Evolutionary conservation across 2,888 invertebrate species (phyloP), one percentile per base, ranked within the genome.

Genomic region (Phengaris alcon): DNA sequence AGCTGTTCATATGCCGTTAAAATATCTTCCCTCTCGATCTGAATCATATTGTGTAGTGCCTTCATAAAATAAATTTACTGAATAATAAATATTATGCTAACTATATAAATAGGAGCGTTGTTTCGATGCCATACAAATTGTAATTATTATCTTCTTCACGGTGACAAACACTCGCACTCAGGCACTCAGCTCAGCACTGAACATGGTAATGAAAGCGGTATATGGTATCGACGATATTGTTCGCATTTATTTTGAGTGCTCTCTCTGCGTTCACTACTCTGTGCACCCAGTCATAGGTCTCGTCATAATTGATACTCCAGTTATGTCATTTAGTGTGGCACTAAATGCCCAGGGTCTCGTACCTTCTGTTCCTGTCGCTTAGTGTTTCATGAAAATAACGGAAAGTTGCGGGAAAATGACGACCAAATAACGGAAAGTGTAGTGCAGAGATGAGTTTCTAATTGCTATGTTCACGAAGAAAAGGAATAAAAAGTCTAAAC

Each of bases 291-390:
- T 72, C 52, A 72, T 72, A 72, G 35, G 72, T 72, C 52, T 52
- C 35, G 72, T 72, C 72, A 54, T 72, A 72, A 72, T 72, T 72
- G 72, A 72, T 44, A 72, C 52, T 52, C 52, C 35, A 10, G 35
- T 52, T 54, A 52, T 54, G 72, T 54, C 72, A 51, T 51, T 69
- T 48, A 69, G 46, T 69, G n/a, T 22, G 69, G 46, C 46, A 22
- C 70, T 48, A 1, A 12, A 13, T 22, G 48, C 15, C 70, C 15
- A 9, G n/a, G 48, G 15, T 12, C 13, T 48, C 46, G 9, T 64
- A 64, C 35, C 64, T 64, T 3, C 13, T 13, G 64, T 12, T 35
- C 7, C 35, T 64, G 22, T 59, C 15, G 13, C 13, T 68, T 46
- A 6, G 68, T 48, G 7, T 68, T n/a, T 68, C 2, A 6, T 15